phyloP scores from a whole-genome alignment of 2,113 vertebrate species.

The Anser cygnoides region DNA sequence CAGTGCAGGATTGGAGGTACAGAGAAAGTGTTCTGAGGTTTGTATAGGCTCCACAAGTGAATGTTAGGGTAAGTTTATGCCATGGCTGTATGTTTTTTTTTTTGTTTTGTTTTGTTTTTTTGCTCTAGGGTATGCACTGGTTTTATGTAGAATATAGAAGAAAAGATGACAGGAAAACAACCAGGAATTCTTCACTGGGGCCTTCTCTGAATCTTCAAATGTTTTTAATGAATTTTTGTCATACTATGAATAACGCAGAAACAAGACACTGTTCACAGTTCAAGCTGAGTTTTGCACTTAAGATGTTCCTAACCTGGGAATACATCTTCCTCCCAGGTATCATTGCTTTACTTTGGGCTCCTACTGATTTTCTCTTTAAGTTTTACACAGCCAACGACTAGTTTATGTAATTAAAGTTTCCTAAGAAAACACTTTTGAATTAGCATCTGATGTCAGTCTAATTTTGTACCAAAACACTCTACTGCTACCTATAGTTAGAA shows the following conservation, averaged over 20 bases:
- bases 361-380: background rate
- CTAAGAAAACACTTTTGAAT: background rate
- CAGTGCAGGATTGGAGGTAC: background rate
- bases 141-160: background rate
- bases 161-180: background rate
- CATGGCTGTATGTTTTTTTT: too few species aligned
- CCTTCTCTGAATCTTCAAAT: background rate
- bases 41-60: background rate
- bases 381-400: background rate
- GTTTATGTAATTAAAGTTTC: slow-evolving; percentile 13
- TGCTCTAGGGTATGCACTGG: background rate
- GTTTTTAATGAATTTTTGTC: background rate
- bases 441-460: background rate
- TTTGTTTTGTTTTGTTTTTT: background rate
- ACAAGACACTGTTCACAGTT: background rate
- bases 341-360: background rate
- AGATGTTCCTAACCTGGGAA: background rate
- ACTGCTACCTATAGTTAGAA: slow-evolving; percentile 9
- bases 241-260: background rate
- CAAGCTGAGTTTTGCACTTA: background rate
- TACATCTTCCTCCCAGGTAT: background rate
- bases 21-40: background rate
- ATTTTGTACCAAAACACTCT: background rate
- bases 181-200: background rate
- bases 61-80: background rate